Evolutionary conservation across 2,888 invertebrate species (phyloP).

Genomic region (Shargacucullia verbasci): DNA sequence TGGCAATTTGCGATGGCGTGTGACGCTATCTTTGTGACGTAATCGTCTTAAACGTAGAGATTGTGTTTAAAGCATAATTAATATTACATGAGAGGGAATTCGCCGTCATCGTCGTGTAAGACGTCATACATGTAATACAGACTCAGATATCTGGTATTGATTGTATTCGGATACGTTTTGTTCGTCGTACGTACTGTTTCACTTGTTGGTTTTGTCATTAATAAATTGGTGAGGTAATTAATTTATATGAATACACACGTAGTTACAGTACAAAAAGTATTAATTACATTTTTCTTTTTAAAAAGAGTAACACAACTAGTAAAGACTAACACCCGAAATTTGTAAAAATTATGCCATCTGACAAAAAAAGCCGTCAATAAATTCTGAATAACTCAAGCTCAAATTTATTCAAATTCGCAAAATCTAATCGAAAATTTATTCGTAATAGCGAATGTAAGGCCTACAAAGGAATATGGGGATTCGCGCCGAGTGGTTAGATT

Average conservation of each 20-base stretch:
- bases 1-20: constrained; percentile 74
- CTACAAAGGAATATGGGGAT: constrained; percentile 37
- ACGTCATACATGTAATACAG: constrained; percentile 12
- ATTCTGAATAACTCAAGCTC: constrained; percentile 50
- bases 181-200: constrained; percentile 12
- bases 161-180: constrained; percentile 5
- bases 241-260: too few relatives aligned
- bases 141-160: constrained; percentile 8
- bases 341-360: constrained; percentile 37
- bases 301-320: not conserved
- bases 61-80: constrained; percentile 58
- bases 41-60: constrained; percentile 61
- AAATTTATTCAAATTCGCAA: constrained; percentile 55
- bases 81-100: constrained; percentile 51
- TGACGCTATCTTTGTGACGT: constrained; percentile 68
- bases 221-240: too few relatives aligned
- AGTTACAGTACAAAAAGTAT: not conserved
- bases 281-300: not conserved
- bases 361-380: constrained; percentile 56
- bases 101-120: constrained; percentile 11
- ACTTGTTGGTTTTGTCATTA: too few relatives aligned
- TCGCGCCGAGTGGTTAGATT: constrained; percentile 47
- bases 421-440: constrained; percentile 58
- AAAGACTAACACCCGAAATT: constrained; percentile 11
- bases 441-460: constrained; percentile 48